Evolutionary conservation across 1,140 invertebrate species (phyloP).

Genomic region (Melanaphis sacchari): DNA sequence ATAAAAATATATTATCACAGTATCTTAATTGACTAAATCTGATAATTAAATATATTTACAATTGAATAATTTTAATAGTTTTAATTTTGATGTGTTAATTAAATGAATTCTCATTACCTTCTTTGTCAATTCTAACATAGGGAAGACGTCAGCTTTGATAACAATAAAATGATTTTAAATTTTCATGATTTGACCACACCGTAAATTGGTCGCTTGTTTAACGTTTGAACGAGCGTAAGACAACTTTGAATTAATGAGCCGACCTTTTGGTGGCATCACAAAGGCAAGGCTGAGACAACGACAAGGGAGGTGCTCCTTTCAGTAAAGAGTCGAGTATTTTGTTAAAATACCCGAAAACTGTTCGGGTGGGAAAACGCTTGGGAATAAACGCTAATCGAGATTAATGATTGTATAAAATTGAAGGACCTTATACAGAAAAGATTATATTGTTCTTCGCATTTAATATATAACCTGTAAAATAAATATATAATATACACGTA

Average conservation of each 20-base stretch:
- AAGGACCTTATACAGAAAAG: not conserved
- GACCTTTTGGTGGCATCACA: conserved; percentile 34
- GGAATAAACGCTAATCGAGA: conserved; percentile 46
- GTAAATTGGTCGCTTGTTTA: conserved; percentile 43
- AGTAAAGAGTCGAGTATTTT: conserved; percentile 17
- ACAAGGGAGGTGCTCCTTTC: not conserved
- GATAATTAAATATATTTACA: not conserved
- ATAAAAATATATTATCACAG: not conserved
- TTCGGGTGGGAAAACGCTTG: conserved; percentile 44
- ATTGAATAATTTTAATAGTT: not conserved
- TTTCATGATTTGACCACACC: not conserved
- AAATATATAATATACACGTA: not conserved
- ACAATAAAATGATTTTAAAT: conserved; percentile 25
- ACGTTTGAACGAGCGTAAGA: conserved; percentile 33
- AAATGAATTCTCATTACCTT: not conserved
- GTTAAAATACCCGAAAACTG: conserved; percentile 51
- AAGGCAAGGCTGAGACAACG: conserved; percentile 29
- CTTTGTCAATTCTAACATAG: not conserved
- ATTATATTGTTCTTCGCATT: conserved; percentile 33
- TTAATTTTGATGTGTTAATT: not conserved
- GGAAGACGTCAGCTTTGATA: not conserved
- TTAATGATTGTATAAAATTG: conserved; percentile 40
- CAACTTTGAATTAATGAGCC: conserved; percentile 52
- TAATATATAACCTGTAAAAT: not conserved
- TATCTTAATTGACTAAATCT: not conserved